A percentile compares a stretch with the other conserved stretches of the same genome.
phyloP scores from a whole-genome alignment of 2,888 invertebrate genomes.

The Cheilosia urbana region DNA sequence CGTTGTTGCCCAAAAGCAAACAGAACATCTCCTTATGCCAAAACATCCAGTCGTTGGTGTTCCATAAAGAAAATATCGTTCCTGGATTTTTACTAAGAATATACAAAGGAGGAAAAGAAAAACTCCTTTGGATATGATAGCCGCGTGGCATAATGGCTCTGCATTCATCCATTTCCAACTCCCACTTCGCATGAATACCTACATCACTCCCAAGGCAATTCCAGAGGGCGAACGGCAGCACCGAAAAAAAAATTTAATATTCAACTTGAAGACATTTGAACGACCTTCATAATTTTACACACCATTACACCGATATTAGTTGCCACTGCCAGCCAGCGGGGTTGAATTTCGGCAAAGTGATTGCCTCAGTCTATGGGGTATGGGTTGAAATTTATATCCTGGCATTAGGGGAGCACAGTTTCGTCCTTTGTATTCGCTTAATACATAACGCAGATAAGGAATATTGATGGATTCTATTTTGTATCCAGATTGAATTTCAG shows the following conservation, averaged over 20 bases:
- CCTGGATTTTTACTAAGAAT: conserved; percentile 38
- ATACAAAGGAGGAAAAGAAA: background rate
- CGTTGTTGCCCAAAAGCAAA: conserved; percentile 46
- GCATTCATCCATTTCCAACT: conserved; percentile 66
- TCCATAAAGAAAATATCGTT: conserved; percentile 56
- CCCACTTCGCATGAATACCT: conserved; percentile 21
- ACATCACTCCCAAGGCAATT: conserved; percentile 48
- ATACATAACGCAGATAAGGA: conserved; percentile 75
- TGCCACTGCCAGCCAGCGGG: conserved; percentile 32
- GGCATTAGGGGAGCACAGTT: conserved; percentile 42
- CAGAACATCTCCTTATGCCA: conserved; percentile 55
- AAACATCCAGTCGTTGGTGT: conserved; percentile 39
- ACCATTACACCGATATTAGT: conserved; percentile 75
- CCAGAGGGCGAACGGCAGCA: conserved; percentile 4
- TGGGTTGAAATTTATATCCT: conserved; percentile 69
- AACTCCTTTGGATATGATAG: conserved; percentile 36
- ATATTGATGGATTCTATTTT: conserved; percentile 76
- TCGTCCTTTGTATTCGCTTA: conserved; percentile 58
- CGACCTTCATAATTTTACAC: conserved; percentile 76
- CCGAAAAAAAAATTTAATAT: conserved; percentile 73
- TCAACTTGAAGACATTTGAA: conserved; percentile 75
- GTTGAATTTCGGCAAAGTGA: conserved; percentile 32
- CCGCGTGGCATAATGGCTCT: conserved; percentile 61
- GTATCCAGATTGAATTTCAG: conserved; percentile 76
- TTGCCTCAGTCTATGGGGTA: conserved; percentile 34